Percentiles rank a stretch among this genome's conserved stretches.
phyloP scores from a whole-genome alignment of 2,888 invertebrate species.

The Iselma pallidipennis region DNA sequence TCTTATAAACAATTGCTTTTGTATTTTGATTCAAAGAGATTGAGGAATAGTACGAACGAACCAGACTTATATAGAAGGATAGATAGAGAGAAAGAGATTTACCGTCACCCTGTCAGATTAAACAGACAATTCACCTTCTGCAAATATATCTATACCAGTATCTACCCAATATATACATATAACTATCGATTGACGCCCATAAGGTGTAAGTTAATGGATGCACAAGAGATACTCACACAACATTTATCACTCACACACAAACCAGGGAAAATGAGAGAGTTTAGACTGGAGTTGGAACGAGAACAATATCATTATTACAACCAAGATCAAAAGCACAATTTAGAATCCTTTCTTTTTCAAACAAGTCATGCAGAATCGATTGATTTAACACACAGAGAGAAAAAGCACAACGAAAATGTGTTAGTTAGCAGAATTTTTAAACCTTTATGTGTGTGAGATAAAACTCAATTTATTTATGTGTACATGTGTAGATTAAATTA shows the following conservation, averaged over 20 bases:
- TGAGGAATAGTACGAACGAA: background rate
- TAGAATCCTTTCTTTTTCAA: background rate
- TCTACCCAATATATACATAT: no score
- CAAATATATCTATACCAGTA: background rate
- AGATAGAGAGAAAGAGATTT: background rate
- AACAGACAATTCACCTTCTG: background rate
- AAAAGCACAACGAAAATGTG: no score
- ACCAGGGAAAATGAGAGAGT: background rate
- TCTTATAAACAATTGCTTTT: no score
- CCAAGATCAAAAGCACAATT: background rate
- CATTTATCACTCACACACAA: slow-evolving; percentile 1
- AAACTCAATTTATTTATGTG: background rate
- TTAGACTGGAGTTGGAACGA: no score
- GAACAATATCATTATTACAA: no score
- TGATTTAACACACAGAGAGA: background rate
- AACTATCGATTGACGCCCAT: slow-evolving; percentile 3
- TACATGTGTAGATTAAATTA: no score
- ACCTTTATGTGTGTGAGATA: no score
- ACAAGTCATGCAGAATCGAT: background rate
- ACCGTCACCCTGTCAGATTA: background rate
- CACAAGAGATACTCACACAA: slow-evolving; percentile 8
- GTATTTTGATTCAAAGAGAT: background rate
- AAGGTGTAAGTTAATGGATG: slow-evolving; percentile 15
- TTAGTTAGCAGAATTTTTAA: no score
- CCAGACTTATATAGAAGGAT: no score